Conservation (phyloP, 2,888 invertebrate genomes). For the Coelopa pilipes region DNA sequence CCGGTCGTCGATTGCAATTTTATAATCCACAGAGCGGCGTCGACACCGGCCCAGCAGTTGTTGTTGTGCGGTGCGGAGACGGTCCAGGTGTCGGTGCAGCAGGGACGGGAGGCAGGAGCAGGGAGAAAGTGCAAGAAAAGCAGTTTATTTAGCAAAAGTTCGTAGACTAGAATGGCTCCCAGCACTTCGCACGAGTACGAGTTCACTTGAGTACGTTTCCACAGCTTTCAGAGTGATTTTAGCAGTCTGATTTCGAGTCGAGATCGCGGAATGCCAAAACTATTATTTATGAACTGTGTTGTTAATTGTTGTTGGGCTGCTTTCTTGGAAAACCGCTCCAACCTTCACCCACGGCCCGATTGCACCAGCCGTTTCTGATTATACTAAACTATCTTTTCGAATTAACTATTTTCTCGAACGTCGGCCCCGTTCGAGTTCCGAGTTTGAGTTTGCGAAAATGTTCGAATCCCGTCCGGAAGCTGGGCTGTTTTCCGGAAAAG, state of each 20-base stretch:
- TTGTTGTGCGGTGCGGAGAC: constrained; percentile 29
- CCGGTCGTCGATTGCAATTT: too few relatives aligned
- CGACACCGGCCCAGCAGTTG: background rate
- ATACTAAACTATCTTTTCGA: too few relatives aligned
- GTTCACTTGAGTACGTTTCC: constrained; percentile 34
- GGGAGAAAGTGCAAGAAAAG: constrained; percentile 39
- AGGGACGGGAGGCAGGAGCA: constrained; percentile 6
- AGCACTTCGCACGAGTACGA: constrained; percentile 17
- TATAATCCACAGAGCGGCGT: constrained; percentile 13
- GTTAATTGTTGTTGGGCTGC: background rate
- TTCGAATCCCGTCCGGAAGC: background rate
- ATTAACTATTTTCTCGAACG: background rate
- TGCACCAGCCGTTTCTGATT: too few relatives aligned
- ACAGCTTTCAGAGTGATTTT: too few relatives aligned
- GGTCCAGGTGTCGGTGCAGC: constrained; percentile 29
- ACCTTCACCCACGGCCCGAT: too few relatives aligned
- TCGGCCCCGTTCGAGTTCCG: background rate
- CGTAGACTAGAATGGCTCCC: constrained; percentile 1
- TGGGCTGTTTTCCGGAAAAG: background rate
- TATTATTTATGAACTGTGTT: background rate
- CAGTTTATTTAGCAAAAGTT: constrained; percentile 46
- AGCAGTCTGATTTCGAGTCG: too few relatives aligned
- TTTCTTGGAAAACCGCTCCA: too few relatives aligned
- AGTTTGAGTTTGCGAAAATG: background rate
- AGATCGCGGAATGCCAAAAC: too few relatives aligned